phyloP scores from a whole-genome alignment of 2,797 vertebrate genomes.

The Brachymystax lenok region DNA sequence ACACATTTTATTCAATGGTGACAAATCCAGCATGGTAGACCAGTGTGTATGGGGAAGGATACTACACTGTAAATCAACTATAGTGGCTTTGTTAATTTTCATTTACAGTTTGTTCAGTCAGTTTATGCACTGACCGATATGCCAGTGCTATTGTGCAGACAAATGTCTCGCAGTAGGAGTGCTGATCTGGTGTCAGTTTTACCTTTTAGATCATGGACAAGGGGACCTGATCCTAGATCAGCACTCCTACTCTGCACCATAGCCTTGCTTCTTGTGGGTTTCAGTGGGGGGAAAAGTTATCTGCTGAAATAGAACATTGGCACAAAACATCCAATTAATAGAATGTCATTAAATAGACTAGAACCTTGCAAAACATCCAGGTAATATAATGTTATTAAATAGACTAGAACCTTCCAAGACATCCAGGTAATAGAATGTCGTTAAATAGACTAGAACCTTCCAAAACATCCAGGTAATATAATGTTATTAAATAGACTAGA shows the following conservation, averaged over 20 bases:
- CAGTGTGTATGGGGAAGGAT: background rate
- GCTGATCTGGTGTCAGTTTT: background rate
- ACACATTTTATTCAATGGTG: background rate
- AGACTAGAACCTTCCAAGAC: no score
- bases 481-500: slow-evolving; percentile 18
- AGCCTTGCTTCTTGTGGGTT: background rate
- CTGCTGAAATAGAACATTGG: slow-evolving; percentile 9
- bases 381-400: no score
- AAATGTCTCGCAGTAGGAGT: background rate
- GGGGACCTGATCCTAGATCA: no score
- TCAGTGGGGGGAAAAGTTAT: background rate
- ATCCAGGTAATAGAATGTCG: slow-evolving; percentile 37
- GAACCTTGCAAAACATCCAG: no score
- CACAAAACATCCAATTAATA: slow-evolving; percentile 62
- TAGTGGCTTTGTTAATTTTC: background rate
- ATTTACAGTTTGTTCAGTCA: background rate
- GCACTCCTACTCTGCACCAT: background rate
- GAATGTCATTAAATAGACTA: slow-evolving; percentile 25
- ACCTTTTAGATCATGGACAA: background rate
- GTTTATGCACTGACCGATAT: background rate
- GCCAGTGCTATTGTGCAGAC: background rate
- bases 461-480: slow-evolving; percentile 62
- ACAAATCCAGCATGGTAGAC: background rate
- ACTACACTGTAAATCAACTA: background rate
- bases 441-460: no score